A percentile compares a stretch with the other conserved stretches of the same genome.
Evolutionary conservation across 2,888 invertebrate genomes (phyloP).

Genomic region (Rhagonycha lutea): DNA sequence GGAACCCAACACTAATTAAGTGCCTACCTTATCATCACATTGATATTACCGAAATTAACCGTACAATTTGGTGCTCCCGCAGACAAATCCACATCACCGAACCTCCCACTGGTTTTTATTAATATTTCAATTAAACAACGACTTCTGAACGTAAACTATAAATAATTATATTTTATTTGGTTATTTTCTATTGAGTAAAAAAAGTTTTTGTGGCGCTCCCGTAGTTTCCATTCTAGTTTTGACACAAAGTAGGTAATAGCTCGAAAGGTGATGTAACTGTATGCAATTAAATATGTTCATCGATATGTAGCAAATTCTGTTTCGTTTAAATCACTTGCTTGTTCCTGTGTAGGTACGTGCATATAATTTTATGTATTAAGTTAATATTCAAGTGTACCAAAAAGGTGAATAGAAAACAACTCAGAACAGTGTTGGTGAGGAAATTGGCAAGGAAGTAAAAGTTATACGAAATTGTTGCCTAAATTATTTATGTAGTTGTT

Average conservation of each 20-base stretch:
- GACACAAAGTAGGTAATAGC: background rate
- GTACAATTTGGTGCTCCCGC: too few relatives aligned
- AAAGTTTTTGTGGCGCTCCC: background rate
- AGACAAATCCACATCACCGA: too few relatives aligned
- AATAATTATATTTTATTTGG: too few relatives aligned
- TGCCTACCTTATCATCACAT: too few relatives aligned
- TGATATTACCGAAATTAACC: too few relatives aligned
- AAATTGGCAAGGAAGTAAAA: conserved; percentile 10
- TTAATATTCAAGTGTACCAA: background rate
- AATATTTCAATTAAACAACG: too few relatives aligned
- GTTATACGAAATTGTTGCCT: background rate
- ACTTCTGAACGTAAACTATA: too few relatives aligned
- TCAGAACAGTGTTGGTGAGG: background rate
- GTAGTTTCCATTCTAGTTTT: background rate
- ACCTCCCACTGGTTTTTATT: too few relatives aligned
- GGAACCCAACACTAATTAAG: too few relatives aligned
- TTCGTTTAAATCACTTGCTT: background rate
- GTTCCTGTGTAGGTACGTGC: background rate
- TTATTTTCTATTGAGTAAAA: background rate
- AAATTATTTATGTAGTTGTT: background rate
- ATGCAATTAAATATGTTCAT: conserved; percentile 19
- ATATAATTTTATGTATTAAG: background rate
- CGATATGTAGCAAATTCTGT: conserved; percentile 14
- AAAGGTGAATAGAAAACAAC: background rate
- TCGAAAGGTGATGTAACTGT: conserved; percentile 15